Conservation (phyloP, 1,140 invertebrate species). For the Adelges cooleyi region DNA sequence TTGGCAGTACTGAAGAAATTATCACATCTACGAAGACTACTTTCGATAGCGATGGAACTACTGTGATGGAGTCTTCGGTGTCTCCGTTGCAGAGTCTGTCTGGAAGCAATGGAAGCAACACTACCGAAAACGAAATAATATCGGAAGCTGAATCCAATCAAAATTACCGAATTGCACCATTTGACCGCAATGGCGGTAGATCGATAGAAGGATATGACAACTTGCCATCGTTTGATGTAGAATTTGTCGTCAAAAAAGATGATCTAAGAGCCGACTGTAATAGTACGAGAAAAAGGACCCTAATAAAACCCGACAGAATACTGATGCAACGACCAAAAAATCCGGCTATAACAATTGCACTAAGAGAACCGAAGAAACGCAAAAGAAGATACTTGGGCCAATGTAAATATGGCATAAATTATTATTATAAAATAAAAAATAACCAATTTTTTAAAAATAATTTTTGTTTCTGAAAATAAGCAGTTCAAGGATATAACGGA, state of each 20-base stretch:
- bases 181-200: neutral
- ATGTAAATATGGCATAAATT: constrained; percentile 1
- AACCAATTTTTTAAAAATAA: neutral
- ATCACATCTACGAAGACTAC: too few relatives aligned
- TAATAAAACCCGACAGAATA: constrained; percentile 10
- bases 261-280: neutral
- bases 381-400: constrained; percentile 5
- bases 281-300: neutral
- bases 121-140: constrained; percentile 1
- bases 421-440: neutral
- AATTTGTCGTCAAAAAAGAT: constrained; percentile 8
- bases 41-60: too few relatives aligned
- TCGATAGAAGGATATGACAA: neutral
- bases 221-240: constrained; percentile 10
- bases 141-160: constrained; percentile 7
- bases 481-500: constrained; percentile 20
- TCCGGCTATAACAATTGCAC: constrained; percentile 6
- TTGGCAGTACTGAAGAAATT: too few relatives aligned
- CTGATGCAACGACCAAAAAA: neutral
- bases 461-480: too few relatives aligned
- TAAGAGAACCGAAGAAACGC: neutral
- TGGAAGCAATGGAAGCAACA: neutral
- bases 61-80: too few relatives aligned
- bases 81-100: too few relatives aligned
- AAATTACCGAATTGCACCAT: neutral